Conservation (phyloP, 2,888 invertebrate genomes). For the Coelinius sp. region DNA sequence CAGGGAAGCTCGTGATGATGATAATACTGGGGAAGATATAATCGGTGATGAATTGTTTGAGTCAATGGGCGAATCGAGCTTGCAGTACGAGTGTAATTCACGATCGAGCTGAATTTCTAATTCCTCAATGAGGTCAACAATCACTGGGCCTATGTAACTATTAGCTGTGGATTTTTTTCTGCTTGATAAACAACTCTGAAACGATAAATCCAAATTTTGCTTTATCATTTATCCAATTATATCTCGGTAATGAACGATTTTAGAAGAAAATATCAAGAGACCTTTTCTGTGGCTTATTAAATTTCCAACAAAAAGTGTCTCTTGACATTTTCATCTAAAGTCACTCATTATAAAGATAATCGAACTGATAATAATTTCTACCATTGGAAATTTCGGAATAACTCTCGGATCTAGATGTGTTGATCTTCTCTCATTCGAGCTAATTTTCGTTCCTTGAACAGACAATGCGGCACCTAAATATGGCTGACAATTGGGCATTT, state of each 20-base stretch:
- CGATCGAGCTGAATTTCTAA: slow-evolving; percentile 73
- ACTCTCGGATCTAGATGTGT: slow-evolving; percentile 69
- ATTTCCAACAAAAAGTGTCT: no score
- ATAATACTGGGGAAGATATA: slow-evolving; percentile 49
- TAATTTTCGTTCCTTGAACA: slow-evolving; percentile 78
- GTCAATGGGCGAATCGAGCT: slow-evolving; percentile 54
- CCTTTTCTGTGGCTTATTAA: no score
- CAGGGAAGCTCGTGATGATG: slow-evolving; percentile 40
- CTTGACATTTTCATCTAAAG: slow-evolving; percentile 33
- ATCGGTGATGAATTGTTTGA: slow-evolving; percentile 44
- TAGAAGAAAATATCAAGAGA: slow-evolving; percentile 29
- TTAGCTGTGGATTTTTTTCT: slow-evolving; percentile 56
- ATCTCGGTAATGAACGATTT: no score
- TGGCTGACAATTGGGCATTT: slow-evolving; percentile 83
- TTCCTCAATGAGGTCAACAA: slow-evolving; percentile 79
- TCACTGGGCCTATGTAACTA: slow-evolving; percentile 77
- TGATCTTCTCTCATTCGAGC: slow-evolving; percentile 67
- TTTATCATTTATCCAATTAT: not conserved
- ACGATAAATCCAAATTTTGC: slow-evolving; percentile 45
- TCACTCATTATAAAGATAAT: no score
- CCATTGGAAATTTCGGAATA: slow-evolving; percentile 59
- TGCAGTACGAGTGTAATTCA: slow-evolving; percentile 62
- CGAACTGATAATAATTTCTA: no score
- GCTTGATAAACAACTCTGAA: slow-evolving; percentile 56
- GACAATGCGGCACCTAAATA: slow-evolving; percentile 83